Conservation (phyloP, 2,888 invertebrate species). For the Tipula helvola region DNA sequence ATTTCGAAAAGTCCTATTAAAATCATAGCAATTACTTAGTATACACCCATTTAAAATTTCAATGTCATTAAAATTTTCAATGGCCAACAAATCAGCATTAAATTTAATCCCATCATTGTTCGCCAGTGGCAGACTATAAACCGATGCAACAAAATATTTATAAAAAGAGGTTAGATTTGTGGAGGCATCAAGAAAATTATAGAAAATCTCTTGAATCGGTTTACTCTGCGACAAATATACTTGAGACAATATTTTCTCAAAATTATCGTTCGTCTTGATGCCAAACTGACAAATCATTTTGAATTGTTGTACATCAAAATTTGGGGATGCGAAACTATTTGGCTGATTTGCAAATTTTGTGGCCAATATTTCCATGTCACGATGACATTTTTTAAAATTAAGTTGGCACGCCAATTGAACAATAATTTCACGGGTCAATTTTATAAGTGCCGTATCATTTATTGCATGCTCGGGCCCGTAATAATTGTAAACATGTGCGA, state of each 20-base stretch:
- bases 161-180: background rate
- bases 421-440: background rate
- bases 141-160: background rate
- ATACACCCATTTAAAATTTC: background rate
- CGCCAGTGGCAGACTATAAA: background rate
- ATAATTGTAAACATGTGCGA: background rate
- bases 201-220: background rate
- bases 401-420: background rate
- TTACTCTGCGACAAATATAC: background rate
- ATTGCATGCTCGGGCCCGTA: background rate
- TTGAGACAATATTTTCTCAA: background rate
- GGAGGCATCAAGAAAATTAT: background rate
- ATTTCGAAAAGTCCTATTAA: background rate
- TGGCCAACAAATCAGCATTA: background rate
- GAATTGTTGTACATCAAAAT: background rate
- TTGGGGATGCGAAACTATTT: background rate
- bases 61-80: background rate
- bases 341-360: background rate
- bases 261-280: background rate
- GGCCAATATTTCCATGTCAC: background rate
- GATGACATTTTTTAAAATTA: background rate
- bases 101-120: background rate
- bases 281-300: background rate
- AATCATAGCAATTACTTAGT: background rate
- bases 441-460: background rate